phyloP scores from a whole-genome alignment of 2,888 invertebrate genomes.

The Patella caerulea region DNA sequence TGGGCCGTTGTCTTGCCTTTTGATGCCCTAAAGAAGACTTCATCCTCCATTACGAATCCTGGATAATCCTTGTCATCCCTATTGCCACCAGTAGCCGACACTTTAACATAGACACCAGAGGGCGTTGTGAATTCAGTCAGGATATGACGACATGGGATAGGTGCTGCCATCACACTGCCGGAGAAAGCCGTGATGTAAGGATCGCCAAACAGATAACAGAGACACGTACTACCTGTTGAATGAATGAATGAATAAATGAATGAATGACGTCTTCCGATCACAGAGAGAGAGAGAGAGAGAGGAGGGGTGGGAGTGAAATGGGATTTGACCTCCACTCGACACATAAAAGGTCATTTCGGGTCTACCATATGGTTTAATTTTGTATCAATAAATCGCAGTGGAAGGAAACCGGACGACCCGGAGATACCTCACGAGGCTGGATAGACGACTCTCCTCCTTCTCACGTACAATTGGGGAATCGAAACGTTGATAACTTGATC shows the following conservation, averaged over 20 bases:
- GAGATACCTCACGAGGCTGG: no score
- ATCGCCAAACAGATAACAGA: background rate
- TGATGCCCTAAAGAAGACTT: background rate
- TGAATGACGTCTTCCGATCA: no score
- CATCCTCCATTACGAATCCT: background rate
- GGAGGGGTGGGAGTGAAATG: no score
- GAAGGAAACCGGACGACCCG: no score
- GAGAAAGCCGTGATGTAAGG: background rate
- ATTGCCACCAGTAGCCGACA: background rate
- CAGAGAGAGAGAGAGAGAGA: no score
- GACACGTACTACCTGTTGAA: background rate
- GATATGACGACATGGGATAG: slow-evolving; percentile 6
- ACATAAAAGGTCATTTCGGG: no score
- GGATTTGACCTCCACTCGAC: no score
- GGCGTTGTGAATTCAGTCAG: background rate
- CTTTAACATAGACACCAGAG: background rate
- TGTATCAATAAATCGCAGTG: no score
- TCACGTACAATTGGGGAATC: no score
- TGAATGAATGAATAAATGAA: background rate
- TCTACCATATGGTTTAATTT: no score
- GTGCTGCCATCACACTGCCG: background rate
- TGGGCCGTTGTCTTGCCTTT: background rate
- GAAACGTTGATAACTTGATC: no score
- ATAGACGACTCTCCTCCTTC: no score
- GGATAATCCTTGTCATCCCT: background rate